Conservation (phyloP, 2,888 invertebrate species). For the Lycocerus yunnanus region DNA sequence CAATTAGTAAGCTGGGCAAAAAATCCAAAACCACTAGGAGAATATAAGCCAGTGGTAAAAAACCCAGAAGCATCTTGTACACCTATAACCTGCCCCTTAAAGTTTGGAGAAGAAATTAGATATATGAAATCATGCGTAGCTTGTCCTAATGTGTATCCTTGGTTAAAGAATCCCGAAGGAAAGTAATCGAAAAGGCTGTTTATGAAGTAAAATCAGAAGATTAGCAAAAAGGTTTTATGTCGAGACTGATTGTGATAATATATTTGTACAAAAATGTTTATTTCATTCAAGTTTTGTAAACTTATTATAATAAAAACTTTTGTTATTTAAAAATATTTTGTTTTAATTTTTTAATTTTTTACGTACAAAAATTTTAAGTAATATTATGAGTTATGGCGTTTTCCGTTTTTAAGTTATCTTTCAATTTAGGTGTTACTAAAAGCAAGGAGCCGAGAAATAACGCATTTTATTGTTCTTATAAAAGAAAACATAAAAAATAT, state of each 20-base stretch:
- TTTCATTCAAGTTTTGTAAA: neutral
- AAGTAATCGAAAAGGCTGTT: neutral
- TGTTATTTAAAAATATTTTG: neutral
- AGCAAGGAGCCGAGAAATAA: neutral
- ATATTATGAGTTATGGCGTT: neutral
- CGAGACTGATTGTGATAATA: neutral
- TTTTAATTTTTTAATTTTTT: neutral
- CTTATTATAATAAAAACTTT: no score
- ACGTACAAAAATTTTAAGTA: neutral
- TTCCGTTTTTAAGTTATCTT: neutral
- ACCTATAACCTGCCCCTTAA: slow-evolving; percentile 38
- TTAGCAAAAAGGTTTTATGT: neutral
- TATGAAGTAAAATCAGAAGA: neutral
- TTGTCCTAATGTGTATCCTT: slow-evolving; percentile 56
- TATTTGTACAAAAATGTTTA: neutral
- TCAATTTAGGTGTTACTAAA: neutral
- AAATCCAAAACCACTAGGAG: slow-evolving; percentile 48
- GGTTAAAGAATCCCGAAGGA: slow-evolving; percentile 56
- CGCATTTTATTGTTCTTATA: neutral
- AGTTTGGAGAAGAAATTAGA: slow-evolving; percentile 35
- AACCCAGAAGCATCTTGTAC: slow-evolving; percentile 35
- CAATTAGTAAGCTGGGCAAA: slow-evolving; percentile 55
- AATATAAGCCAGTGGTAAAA: slow-evolving; percentile 32
- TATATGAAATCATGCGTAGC: slow-evolving; percentile 53
- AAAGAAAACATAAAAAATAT: neutral